Base-by-base conservation (phyloP, 1,140 invertebrate species). In the Pseudoatta argentina region DNA sequence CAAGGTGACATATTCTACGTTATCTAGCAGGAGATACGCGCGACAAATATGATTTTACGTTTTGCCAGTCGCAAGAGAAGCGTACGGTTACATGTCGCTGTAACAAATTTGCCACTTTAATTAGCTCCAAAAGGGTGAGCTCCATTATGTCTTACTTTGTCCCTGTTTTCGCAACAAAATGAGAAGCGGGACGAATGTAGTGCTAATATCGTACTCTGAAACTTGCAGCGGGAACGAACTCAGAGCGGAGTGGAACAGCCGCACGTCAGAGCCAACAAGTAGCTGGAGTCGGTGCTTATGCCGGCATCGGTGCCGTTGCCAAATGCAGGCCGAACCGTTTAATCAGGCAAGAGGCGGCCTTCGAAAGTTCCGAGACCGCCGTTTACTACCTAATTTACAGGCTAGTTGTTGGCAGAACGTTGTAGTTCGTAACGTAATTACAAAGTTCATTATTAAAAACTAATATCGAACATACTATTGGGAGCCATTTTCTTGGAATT, bases 311-410 rank as follows among this genome's bases (percentile, higher is more conserved):
- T 64, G 86, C 57, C 57, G 76, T 87, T 91, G 89, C 83, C 89
- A 91, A 91, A 91, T 87, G 83, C 89, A 90, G 76, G 63, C 63
- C 78, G 55, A 75, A 63, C 82, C 73, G 90, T 88, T 91, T 88
- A 91, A 91, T 91, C 87, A 87, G 83, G 85, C 86, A 79, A 72
- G 86, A 87, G 81, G 66, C 85, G 79, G 77, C 55, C 86, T 61
- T 81, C 78, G 57, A 85, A 77, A 72, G 57, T 89, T 92, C 69
- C 55, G 44, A 53, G 67, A 82, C 79, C 79, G 53, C 79, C 53
- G 24, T 82, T 53, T 82, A 69, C 77, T 66, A 83, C 69, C 79
- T 75, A 83, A 83, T 83, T 75, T 83, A 73, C 79, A 73, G 69
- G 55, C 69, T 75, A 14, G 55, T 83, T 44, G 79, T 12, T 30